Percentiles rank a stretch among this genome's conserved stretches.
phyloP scores from a whole-genome alignment of 2,113 vertebrate species.

The Seriola aureovittata region DNA sequence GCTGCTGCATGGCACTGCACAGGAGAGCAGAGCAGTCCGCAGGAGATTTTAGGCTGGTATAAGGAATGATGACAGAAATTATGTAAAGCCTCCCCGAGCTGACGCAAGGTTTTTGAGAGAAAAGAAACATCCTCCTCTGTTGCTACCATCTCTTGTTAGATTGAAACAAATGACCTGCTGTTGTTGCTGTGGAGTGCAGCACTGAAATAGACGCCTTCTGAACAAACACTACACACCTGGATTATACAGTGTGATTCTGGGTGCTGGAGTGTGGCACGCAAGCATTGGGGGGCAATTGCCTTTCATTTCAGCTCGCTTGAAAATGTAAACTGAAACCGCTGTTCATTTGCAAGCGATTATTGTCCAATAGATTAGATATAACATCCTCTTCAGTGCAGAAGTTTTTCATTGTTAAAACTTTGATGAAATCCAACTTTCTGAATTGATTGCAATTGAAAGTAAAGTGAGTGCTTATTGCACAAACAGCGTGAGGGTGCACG shows the following conservation, averaged over 20 bases:
- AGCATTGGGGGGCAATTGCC: conserved; percentile 24
- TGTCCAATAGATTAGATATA: conserved; percentile 38
- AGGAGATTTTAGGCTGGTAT: conserved; percentile 34
- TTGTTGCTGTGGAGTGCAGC: conserved; percentile 39
- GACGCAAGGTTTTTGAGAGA: conserved; percentile 20
- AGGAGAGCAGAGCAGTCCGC: conserved; percentile 19
- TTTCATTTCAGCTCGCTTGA: conserved; percentile 42
- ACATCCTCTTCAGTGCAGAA: conserved; percentile 29
- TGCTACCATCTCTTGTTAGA: conserved; percentile 46
- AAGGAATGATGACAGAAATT: conserved; percentile 51
- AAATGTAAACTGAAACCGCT: conserved; percentile 49
- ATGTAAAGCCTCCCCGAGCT: conserved; percentile 47
- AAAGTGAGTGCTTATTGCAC: conserved; percentile 29
- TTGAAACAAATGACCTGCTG: conserved; percentile 66
- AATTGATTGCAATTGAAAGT: conserved; percentile 46
- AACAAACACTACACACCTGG: conserved; percentile 36
- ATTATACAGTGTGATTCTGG: conserved; percentile 33
- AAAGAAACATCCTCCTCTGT: neutral
- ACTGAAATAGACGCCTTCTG: conserved; percentile 29
- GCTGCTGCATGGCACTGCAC: conserved; percentile 11
- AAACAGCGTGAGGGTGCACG: neutral
- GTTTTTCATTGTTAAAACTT: conserved; percentile 47
- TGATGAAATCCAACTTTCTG: conserved; percentile 42
- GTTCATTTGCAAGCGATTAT: conserved; percentile 50
- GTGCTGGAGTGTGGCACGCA: conserved; percentile 33